These are phyloP conservation scores for Pygathrix nemaeus DNA, from an alignment of 2,113 vertebrate species.

Conservation along the genomic window DNA sequence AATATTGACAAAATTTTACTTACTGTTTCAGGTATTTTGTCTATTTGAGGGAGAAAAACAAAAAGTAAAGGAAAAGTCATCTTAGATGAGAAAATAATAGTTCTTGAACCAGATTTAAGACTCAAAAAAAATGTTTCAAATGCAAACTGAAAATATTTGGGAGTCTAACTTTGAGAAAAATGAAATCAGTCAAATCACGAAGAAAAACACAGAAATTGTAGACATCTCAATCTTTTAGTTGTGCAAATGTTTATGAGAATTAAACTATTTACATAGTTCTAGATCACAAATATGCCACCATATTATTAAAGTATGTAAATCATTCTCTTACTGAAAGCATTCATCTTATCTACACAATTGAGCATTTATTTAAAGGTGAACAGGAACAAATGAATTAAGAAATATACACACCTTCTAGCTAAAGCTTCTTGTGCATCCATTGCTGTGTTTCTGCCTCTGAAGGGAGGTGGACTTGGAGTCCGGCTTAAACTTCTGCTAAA, in stretches of 20 bases:
- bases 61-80: neutral
- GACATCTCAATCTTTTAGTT: neutral
- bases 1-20: neutral
- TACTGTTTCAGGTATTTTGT: neutral
- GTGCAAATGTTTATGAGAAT: neutral
- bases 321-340: neutral
- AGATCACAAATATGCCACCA: neutral
- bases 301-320: neutral
- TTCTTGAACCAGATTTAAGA: neutral
- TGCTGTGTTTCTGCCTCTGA: conserved; percentile 96
- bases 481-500: conserved; percentile 92
- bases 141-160: conserved; percentile 2
- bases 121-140: neutral
- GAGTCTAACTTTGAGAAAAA: neutral
- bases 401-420: conserved; percentile 91
- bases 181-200: neutral
- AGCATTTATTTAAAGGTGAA: neutral
- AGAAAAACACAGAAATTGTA: neutral
- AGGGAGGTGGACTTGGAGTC: conserved; percentile 90
- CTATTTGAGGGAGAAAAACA: neutral
- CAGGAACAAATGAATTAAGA: neutral
- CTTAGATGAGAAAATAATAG: neutral
- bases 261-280: neutral
- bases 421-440: conserved; percentile 99
- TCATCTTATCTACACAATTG: neutral